These are phyloP conservation scores for Reinhardtius hippoglossoides DNA, from an alignment of 2,113 vertebrate genomes.

Conservation along the genomic window DNA sequence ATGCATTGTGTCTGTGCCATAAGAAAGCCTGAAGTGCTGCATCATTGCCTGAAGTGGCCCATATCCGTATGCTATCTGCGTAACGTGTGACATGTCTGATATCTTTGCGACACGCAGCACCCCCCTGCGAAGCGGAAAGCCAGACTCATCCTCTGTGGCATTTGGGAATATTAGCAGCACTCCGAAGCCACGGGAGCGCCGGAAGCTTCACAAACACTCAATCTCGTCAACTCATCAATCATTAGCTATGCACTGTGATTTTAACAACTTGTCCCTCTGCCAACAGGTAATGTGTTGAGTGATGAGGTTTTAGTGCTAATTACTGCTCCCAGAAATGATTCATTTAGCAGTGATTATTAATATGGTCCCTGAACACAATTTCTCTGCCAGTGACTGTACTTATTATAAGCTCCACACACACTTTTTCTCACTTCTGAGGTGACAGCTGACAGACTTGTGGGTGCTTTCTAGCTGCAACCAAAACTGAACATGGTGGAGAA, in stretches of 20 bases:
- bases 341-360: constrained; percentile 37
- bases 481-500: background rate
- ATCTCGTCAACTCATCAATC: constrained; percentile 30
- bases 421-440: constrained; percentile 1
- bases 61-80: background rate
- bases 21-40: too few species aligned
- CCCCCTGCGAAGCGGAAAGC: constrained; percentile 17
- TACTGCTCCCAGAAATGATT: constrained; percentile 32
- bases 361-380: constrained; percentile 4
- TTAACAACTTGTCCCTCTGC: constrained; percentile 26
- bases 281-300: constrained; percentile 46
- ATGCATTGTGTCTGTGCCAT: too few species aligned
- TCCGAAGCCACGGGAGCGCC: background rate
- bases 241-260: constrained; percentile 11
- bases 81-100: constrained; percentile 6
- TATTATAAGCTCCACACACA: background rate
- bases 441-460: background rate
- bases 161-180: background rate
- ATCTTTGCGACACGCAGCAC: constrained; percentile 5
- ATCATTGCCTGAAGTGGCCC: too few species aligned
- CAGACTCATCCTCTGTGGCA: background rate
- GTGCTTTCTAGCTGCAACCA: background rate
- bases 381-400: background rate
- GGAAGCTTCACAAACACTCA: background rate
- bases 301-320: constrained; percentile 40